A percentile compares a stretch with the other conserved stretches of the same genome.
Conservation (phyloP, 2,113 vertebrate genomes). For the Seriola dumerili region DNA sequence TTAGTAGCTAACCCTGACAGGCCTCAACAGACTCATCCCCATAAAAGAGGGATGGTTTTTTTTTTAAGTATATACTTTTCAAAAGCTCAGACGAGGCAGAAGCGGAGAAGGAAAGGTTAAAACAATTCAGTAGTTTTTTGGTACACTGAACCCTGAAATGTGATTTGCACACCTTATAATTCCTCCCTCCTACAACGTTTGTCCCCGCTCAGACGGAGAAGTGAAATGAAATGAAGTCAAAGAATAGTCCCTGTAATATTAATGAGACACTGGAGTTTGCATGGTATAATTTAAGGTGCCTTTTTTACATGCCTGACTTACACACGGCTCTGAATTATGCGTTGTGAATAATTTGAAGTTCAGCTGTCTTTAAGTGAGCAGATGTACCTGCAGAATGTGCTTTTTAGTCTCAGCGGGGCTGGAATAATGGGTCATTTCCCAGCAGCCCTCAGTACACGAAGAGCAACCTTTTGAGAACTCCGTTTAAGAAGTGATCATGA, state of each 20-base stretch:
- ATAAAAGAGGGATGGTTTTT: neutral
- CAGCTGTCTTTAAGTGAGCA: slow-evolving; percentile 34
- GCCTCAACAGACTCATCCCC: neutral
- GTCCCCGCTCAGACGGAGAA: slow-evolving; percentile 78
- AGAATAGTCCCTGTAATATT: slow-evolving; percentile 83
- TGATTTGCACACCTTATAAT: slow-evolving; percentile 85
- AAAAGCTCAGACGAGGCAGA: slow-evolving; percentile 48
- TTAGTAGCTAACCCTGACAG: neutral
- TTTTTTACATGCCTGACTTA: slow-evolving; percentile 76
- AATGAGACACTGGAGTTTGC: slow-evolving; percentile 79
- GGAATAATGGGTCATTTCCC: slow-evolving; percentile 4
- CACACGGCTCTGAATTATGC: slow-evolving; percentile 69
- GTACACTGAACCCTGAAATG: slow-evolving; percentile 83
- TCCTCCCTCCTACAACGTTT: slow-evolving; percentile 79
- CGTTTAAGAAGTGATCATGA: neutral
- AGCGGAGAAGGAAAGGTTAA: slow-evolving; percentile 58
- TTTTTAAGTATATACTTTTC: neutral
- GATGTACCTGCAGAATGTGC: slow-evolving; percentile 50
- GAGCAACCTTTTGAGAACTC: slow-evolving; percentile 5
- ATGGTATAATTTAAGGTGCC: slow-evolving; percentile 78
- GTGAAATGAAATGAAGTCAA: slow-evolving; percentile 83
- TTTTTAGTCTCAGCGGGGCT: slow-evolving; percentile 21
- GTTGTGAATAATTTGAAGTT: slow-evolving; percentile 71
- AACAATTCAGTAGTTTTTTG: slow-evolving; percentile 72
- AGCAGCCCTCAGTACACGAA: neutral